A percentile compares a stretch with the other conserved stretches of the same genome.
phyloP scores from a whole-genome alignment of 2,113 vertebrate species.

The Pseudopodoces humilis region DNA sequence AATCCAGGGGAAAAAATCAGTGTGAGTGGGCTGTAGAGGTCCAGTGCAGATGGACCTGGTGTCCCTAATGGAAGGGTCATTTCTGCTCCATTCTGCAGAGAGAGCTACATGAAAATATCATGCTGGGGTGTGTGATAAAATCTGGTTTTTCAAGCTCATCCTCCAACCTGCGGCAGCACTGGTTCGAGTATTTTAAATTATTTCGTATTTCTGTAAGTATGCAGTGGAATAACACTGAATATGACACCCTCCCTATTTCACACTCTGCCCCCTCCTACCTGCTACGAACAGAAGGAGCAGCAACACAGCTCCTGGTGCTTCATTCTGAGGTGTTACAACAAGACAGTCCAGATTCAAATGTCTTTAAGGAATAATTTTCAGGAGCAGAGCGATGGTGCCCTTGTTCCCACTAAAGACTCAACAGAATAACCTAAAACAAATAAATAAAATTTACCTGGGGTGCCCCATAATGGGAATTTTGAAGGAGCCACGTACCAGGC shows the following conservation, averaged over 20 bases:
- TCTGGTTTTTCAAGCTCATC: neutral
- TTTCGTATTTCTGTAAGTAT: neutral
- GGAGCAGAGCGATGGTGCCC: accelerated
- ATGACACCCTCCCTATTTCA: neutral
- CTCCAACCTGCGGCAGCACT: neutral
- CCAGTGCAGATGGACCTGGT: neutral
- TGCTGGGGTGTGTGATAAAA: neutral
- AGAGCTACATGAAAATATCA: neutral
- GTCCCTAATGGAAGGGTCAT: accelerated
- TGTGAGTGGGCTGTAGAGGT: neutral
- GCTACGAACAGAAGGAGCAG: neutral
- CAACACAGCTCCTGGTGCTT: neutral
- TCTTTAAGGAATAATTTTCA: neutral
- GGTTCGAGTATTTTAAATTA: neutral
- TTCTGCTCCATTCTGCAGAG: neutral
- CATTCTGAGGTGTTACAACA: neutral
- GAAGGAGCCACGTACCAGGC: neutral
- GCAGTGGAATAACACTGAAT: neutral
- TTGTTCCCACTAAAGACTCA: neutral
- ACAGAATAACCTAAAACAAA: neutral
- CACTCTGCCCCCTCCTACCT: neutral
- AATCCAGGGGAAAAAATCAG: neutral
- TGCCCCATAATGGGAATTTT: neutral
- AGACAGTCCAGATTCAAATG: neutral
- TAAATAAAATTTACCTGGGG: neutral